Evolutionary conservation across 2,888 invertebrate genomes (phyloP), one percentile per base, ranked within the genome.

Genomic region (Ryuthela nishihirai): DNA sequence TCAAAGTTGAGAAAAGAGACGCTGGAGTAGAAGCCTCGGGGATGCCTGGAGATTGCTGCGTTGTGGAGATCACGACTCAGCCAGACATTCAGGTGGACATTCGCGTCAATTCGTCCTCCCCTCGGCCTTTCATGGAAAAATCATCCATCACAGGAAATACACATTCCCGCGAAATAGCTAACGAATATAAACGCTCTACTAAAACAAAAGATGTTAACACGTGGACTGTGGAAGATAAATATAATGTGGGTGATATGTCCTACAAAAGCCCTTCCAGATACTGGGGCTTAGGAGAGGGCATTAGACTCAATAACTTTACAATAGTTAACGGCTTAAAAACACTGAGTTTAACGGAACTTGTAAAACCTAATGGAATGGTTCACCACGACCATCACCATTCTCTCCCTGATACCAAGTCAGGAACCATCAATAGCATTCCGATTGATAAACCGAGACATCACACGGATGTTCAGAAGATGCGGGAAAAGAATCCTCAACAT

Each of bases 1-100:
- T 58, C 20, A 46, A 42, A 2, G 44, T 58, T 17, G 47, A 53
- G 17, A 58, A 58, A 34, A 49, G 50, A n/a, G 38, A 47, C 21
- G 23, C 46, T 5, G 58, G 52, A 6, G n/a, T 42, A 12, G 42
- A 40, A 15, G 41, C 36, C 7, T 41, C 47, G 2, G 38, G 50
- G 24, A 20, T 58, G 15, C 15, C 52, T 3, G 46, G 58, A 24
- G 58, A 58, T 17, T 47, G 52, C 7, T 58, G 58, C 17, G 32
- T 52, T 17, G 58, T 58, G 15, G 58, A 58, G 21, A 58, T 58
- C 18, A 58, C 52, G n/a, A 25, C 58, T 23, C 58, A 58, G 39
- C 52, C 58, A 7, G 58, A 58, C 34, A 39, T 58, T 7, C 58
- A 58, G 20, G 58, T 58, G 3, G 58, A 58, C 32, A 58, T 58